Base-by-base conservation (phyloP, 2,113 vertebrate species). In the Podarcis muralis region DNA sequence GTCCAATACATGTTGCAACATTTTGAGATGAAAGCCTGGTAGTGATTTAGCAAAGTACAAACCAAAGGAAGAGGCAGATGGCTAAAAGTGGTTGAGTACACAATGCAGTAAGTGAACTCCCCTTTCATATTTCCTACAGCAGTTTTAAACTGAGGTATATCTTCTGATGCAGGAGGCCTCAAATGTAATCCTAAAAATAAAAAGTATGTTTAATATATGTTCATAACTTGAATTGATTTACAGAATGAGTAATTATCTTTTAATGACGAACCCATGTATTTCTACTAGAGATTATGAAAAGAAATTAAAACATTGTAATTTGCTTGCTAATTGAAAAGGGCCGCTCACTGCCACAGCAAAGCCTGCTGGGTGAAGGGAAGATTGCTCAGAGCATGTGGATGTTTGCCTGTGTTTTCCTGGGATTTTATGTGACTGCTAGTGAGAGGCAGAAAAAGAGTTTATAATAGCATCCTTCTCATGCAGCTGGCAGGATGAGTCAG, bases 321-420 rank as follows among this genome's bases (percentile, higher is more conserved):
- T 48, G 13, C 83, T 87, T 71, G 48, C 89, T 92, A 78, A 87
- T 15, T 87, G 72, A 91, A 93, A 94, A 25, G 37, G 37, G 75
- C 75, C 5, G 8, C 74, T 75, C 20, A 22, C 35, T 35, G 35
- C 35, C 11, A 37, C 37, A 18, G 7, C 16, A 40, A 35, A 75
- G 32, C 16, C 71, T 74, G 32, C n/a, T 23, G 37, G 5, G 11
- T 27, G 48, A 43, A 9, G 76, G 25, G 7, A 27, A 78, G 23
- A 12, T 78, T 78, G 3, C 76, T 78, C 22, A 53, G 71, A 9
- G 59, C 8, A n/a, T 72, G 37, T 43, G 37, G 37, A 35, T 40
- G 37, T 16, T 71, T 27, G 30, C 25, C 69, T 71, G 25, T 71
- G 69, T 30, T 71, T 30, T 15, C 27, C 27, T 71, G 25, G 25